Evolutionary conservation across 2,888 invertebrate species (phyloP).

Genomic region (Phortica magna): DNA sequence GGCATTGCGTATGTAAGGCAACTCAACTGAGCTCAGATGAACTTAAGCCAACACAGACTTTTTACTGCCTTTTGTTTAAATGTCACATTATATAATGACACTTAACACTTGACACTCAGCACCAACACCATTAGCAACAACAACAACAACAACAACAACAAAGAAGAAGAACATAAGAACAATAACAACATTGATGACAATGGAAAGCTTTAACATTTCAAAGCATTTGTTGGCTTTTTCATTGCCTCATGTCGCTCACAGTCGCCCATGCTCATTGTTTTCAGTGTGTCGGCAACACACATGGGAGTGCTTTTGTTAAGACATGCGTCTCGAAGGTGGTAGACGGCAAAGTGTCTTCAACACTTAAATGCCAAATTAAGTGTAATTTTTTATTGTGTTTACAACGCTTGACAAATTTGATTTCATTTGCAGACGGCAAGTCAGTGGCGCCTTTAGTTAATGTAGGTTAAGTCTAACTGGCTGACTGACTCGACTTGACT

Average conservation of each 20-base stretch:
- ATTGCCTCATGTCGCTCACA: neutral
- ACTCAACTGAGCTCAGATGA: neutral
- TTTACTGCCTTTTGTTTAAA: conserved; percentile 60
- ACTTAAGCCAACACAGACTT: neutral
- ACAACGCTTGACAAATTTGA: conserved; percentile 47
- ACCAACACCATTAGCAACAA: neutral
- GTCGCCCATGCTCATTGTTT: neutral
- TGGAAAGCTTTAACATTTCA: neutral
- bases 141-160: neutral
- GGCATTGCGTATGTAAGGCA: neutral
- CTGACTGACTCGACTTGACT: neutral
- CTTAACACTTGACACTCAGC: conserved; percentile 49
- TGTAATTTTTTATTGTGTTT: conserved; percentile 70
- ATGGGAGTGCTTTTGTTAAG: conserved; percentile 23
- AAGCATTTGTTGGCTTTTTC: conserved; percentile 1
- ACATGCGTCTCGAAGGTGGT: conserved; percentile 20
- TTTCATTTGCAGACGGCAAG: conserved; percentile 13
- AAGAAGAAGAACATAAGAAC: neutral
- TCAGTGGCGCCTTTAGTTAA: conserved; percentile 7
- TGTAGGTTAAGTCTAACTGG: neutral
- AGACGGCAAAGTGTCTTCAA: conserved; percentile 44
- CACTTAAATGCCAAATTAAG: conserved; percentile 70
- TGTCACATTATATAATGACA: conserved; percentile 70
- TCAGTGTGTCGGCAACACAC: conserved; percentile 4
- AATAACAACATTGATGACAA: neutral